A percentile compares a stretch with the other conserved stretches of the same genome.
phyloP scores from a whole-genome alignment of 2,888 invertebrate genomes.

The Acrobasis suavella region DNA sequence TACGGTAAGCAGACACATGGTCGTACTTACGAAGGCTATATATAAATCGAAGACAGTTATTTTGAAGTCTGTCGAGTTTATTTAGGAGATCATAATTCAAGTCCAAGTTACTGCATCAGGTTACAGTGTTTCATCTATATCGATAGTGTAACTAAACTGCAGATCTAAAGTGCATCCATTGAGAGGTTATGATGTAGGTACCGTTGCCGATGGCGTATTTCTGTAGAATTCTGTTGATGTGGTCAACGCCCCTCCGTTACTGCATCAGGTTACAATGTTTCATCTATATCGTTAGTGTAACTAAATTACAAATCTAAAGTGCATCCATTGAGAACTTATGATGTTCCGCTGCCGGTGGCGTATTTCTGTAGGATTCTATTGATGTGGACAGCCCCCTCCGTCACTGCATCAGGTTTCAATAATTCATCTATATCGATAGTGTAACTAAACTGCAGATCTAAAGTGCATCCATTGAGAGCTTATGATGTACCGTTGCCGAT shows the following conservation, averaged over 20 bases:
- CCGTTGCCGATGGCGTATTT: constrained; percentile 95
- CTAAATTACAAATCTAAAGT: constrained; percentile 8
- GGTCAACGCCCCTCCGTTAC: constrained; percentile 91
- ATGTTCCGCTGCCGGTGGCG: constrained; percentile 91
- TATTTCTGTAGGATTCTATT: constrained; percentile 97
- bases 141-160: background rate
- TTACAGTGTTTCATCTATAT: too few species aligned
- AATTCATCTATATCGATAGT: too few species aligned
- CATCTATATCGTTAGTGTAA: constrained; percentile 3
- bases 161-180: background rate
- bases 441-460: background rate
- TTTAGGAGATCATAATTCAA: too few species aligned
- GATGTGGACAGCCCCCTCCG: constrained; percentile 92
- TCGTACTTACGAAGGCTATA: too few species aligned
- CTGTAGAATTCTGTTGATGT: constrained; percentile 96
- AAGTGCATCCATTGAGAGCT: background rate
- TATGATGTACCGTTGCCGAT: constrained; percentile 89
- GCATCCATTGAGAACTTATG: background rate
- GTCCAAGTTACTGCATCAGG: too few species aligned
- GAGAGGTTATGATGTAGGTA: constrained; percentile 58
- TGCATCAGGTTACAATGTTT: constrained; percentile 89
- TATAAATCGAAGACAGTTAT: too few species aligned
- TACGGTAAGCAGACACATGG: too few species aligned
- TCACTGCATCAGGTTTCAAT: too few species aligned
- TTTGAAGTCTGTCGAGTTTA: too few species aligned